These are phyloP conservation scores for Sebastes glaucus DNA, from an alignment of 2,797 vertebrate species.

Conservation along the genomic window DNA sequence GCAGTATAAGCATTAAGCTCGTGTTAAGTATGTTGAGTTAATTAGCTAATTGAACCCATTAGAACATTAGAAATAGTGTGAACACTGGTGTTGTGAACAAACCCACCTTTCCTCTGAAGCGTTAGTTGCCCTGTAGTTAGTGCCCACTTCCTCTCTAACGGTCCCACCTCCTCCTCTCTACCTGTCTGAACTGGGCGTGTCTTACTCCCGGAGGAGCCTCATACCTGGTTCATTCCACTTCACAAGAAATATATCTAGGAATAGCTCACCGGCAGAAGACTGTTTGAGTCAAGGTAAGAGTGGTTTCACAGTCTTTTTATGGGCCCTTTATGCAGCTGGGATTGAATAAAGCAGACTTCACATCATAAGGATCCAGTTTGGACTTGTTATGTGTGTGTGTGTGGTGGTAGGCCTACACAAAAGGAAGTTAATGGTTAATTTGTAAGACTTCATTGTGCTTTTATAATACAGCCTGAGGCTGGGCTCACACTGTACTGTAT, in stretches of 20 bases:
- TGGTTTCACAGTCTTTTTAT: neutral
- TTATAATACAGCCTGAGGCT: neutral
- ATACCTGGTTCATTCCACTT: conserved; percentile 8
- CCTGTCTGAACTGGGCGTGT: conserved; percentile 64
- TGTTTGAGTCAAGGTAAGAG: conserved; percentile 52
- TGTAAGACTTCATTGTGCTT: neutral
- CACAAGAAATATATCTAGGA: conserved; percentile 21
- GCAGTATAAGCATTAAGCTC: neutral
- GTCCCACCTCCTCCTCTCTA: conserved; percentile 22
- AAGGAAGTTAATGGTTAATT: neutral
- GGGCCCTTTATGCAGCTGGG: neutral
- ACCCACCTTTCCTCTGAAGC: neutral
- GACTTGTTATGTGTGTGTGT: neutral
- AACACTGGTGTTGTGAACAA: fast-evolving
- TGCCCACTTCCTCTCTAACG: neutral
- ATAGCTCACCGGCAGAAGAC: conserved; percentile 12
- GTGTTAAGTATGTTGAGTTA: neutral
- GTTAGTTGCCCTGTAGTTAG: neutral
- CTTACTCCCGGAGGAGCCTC: neutral
- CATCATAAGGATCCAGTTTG: neutral
- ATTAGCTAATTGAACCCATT: no score
- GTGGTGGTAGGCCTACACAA: neutral
- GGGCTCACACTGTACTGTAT: neutral
- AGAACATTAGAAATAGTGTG: neutral
- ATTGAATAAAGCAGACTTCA: neutral